phyloP scores from a whole-genome alignment of 2,113 vertebrate species.

The Apodemus speciosus region DNA sequence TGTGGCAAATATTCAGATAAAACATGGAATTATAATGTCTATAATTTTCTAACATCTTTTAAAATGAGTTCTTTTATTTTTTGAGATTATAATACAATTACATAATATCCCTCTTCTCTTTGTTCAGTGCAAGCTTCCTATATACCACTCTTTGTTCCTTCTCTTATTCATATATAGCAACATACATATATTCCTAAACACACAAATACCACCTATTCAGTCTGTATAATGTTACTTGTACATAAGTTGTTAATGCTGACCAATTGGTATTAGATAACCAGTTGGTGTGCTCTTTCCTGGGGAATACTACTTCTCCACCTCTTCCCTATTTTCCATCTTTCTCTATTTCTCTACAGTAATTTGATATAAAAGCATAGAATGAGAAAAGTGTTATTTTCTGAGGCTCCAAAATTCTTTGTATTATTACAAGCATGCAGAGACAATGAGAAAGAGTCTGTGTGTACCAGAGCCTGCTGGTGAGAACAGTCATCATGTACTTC shows the following conservation, averaged over 20 bases:
- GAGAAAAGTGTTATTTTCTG: background rate
- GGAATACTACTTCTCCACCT: background rate
- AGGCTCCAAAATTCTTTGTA: slow-evolving; percentile 21
- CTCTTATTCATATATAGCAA: background rate
- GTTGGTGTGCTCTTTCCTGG: background rate
- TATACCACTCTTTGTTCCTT: background rate
- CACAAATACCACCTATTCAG: background rate
- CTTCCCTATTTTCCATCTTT: background rate
- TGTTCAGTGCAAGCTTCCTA: background rate
- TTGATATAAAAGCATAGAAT: background rate
- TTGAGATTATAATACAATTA: background rate
- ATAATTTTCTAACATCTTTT: background rate
- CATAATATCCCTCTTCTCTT: background rate
- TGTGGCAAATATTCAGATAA: background rate
- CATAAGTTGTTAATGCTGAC: background rate
- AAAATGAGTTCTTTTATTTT: background rate
- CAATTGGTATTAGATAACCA: background rate
- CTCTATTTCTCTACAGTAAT: background rate
- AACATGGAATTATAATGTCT: background rate
- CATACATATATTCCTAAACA: background rate
- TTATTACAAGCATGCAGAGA: background rate
- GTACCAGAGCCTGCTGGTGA: background rate
- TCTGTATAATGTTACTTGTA: background rate
- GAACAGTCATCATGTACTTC: background rate
- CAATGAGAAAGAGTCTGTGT: background rate